Conservation (phyloP, 2,797 vertebrate genomes). For the Sciurus carolinensis region DNA sequence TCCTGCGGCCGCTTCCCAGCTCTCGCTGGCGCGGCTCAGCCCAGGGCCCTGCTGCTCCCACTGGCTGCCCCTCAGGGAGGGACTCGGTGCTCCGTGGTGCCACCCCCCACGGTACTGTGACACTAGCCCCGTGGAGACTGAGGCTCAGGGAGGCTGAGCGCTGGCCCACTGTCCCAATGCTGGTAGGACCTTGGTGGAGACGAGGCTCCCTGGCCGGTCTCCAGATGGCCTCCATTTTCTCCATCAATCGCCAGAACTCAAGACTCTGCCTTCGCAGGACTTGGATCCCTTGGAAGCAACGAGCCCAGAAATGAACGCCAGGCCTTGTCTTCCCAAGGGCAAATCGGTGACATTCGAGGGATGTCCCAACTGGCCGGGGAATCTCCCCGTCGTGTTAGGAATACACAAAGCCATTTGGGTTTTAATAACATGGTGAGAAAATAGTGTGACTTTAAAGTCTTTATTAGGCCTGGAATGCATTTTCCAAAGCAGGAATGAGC, state of each 20-base stretch:
- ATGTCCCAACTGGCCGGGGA: constrained; percentile 37
- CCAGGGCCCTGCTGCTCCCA: neutral
- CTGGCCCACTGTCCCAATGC: neutral
- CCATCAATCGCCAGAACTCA: neutral
- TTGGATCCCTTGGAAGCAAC: neutral
- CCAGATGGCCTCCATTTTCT: neutral
- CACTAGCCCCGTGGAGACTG: neutral
- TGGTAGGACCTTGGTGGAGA: neutral
- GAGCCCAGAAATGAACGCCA: neutral
- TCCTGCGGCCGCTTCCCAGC: constrained; percentile 6
- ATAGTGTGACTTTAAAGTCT: constrained; percentile 87
- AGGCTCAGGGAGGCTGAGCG: neutral
- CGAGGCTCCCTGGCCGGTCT: neutral
- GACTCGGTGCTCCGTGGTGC: neutral
- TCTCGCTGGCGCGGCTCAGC: constrained; percentile 25
- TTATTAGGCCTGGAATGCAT: constrained; percentile 88
- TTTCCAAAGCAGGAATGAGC: constrained; percentile 89
- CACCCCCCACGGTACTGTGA: neutral
- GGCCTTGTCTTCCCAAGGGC: neutral
- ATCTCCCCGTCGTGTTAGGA: constrained; percentile 6
- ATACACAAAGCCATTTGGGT: constrained; percentile 56
- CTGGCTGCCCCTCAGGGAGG: neutral
- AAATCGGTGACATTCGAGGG: constrained; percentile 36
- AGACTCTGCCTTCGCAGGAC: neutral
- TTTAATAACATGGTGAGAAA: constrained; percentile 85